Evolutionary conservation across 2,113 vertebrate genomes (phyloP), one percentile per base, ranked within the genome.

Genomic region (Theropithecus gelada): DNA sequence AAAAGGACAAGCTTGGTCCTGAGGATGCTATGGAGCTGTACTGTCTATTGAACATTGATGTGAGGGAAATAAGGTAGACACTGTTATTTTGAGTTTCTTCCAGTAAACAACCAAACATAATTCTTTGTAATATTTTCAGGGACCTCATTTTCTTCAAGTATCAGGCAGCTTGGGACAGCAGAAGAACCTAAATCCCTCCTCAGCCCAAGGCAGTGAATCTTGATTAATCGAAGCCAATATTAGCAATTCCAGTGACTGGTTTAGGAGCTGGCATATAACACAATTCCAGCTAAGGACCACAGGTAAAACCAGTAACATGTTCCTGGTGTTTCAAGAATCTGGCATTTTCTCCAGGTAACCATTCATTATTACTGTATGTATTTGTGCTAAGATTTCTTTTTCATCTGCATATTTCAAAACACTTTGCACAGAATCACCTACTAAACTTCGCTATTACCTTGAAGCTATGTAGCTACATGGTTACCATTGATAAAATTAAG

Each of bases 331-430:
- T 94, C 55, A 95, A 78, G 64, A 18, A 72, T 38, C 8, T 73
- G 57, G 7, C 1, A 50, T 68, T 95, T 95, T 88, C 32, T 88
- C 18, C 2, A 61, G 7, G 64, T 59, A 94, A 68, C 68, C 13
- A 38, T 73, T 96, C 13, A 59, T n/a, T 32, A 61, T 76, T 76
- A 93, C 59, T 87, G 18, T 66, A n/a, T 30, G 3, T 59, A 59
- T 75, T 85, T 88, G 25, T 6, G 83, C 13, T 94, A 80, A 75
- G n/a, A 82, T 48, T 81, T 93, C 83, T 75, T 92, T 88, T 97
- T 82, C 35, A 94, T 23, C 20, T 55, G 18, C 11, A 61, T 17
- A 81, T 91, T 92, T 93, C 61, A 92, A 91, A 90, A 32, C 3
- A 45, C 32, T 55, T 35, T 43, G 22, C n/a, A 78, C 45, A 55